Evolutionary conservation across 2,888 invertebrate genomes (phyloP).

Genomic region (Tinea pellionella): DNA sequence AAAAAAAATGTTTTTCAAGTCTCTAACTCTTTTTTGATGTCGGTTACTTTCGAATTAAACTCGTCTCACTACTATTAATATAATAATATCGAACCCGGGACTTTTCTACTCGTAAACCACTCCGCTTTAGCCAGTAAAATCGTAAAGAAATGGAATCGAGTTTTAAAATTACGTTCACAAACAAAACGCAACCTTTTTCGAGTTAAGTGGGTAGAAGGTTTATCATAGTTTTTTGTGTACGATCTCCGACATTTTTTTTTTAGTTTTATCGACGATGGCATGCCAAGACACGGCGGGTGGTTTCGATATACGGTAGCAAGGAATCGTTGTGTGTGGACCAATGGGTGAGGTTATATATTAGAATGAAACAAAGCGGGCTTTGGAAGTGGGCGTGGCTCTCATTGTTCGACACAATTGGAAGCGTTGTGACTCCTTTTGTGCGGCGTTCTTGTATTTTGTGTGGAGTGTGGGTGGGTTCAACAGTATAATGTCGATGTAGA

Average conservation of each 20-base stretch:
- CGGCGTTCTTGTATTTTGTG: background rate
- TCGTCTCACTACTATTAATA: too few relatives aligned
- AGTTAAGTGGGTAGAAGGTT: background rate
- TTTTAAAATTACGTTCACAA: background rate
- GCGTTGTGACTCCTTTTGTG: too few relatives aligned
- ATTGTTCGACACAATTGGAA: background rate
- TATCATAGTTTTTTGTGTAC: background rate
- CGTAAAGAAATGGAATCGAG: too few relatives aligned
- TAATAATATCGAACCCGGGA: too few relatives aligned
- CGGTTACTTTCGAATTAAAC: too few relatives aligned
- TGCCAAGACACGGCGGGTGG: background rate
- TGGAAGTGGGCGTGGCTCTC: background rate
- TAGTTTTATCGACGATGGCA: background rate
- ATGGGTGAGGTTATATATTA: constrained; percentile 4
- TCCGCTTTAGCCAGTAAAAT: too few relatives aligned
- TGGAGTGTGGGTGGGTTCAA: background rate
- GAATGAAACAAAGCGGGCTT: constrained; percentile 11
- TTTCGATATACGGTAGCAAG: background rate
- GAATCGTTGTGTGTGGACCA: background rate
- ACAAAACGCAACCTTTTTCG: background rate
- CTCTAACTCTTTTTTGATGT: too few relatives aligned
- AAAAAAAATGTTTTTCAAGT: too few relatives aligned
- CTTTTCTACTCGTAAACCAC: too few relatives aligned
- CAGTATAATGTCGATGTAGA: background rate
- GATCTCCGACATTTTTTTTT: background rate